These are phyloP conservation scores for Myripristis murdjan DNA, from an alignment of 2,797 vertebrate species.

Conservation along the genomic window DNA sequence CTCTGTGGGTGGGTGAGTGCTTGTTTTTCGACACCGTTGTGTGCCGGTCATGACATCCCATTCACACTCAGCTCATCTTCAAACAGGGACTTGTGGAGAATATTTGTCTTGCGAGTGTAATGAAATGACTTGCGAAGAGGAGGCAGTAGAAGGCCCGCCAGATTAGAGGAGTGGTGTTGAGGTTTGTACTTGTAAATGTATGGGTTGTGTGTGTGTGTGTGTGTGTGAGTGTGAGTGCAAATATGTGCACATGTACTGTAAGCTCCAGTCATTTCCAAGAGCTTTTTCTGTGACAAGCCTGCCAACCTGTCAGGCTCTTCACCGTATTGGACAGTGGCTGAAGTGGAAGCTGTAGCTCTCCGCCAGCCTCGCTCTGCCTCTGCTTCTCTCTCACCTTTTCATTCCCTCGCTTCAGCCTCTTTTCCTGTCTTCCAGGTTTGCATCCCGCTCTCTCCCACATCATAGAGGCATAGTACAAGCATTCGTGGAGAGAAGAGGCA, in stretches of 20 bases:
- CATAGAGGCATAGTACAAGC: background rate
- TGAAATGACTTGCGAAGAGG: background rate
- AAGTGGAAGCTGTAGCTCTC: background rate
- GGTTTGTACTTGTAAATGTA: constrained; percentile 13
- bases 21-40: background rate
- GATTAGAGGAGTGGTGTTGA: background rate
- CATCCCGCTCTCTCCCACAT: constrained; percentile 4
- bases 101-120: background rate
- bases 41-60: background rate
- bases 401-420: background rate
- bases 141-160: background rate
- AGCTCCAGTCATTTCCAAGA: constrained; percentile 4
- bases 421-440: constrained; percentile 21
- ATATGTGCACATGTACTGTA: background rate
- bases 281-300: constrained; percentile 1
- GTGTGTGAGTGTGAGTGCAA: constrained; percentile 15
- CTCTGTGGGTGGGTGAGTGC: background rate
- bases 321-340: background rate
- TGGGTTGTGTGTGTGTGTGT: constrained; percentile 18
- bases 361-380: background rate
- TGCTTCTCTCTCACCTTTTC: background rate
- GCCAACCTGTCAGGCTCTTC: background rate
- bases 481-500: constrained; percentile 18
- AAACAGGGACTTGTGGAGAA: background rate
- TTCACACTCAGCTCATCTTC: background rate